Conservation (phyloP, 1,140 invertebrate genomes). For the Pararge aegeria region DNA sequence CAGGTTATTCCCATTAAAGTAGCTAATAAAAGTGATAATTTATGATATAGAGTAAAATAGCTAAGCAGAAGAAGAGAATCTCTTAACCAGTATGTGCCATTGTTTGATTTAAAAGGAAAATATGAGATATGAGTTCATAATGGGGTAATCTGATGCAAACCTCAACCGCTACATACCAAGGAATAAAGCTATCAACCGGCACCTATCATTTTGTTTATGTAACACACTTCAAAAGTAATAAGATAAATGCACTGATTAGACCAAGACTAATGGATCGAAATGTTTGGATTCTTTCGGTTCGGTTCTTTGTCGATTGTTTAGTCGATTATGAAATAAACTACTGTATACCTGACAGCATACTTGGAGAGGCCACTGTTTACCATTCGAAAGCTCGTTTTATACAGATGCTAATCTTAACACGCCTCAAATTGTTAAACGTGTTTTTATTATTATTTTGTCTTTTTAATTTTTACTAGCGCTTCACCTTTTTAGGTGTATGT, state of each 20-base stretch:
- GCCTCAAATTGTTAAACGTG: background rate
- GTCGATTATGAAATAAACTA: background rate
- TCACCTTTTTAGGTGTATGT: too few relatives aligned
- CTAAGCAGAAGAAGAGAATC: too few relatives aligned
- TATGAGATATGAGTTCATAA: background rate
- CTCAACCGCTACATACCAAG: background rate
- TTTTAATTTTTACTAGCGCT: background rate
- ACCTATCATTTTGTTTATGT: conserved; percentile 2
- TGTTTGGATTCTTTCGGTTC: conserved; percentile 23
- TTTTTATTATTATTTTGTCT: background rate
- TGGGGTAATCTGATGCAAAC: background rate
- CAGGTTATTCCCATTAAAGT: too few relatives aligned
- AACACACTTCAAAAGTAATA: background rate
- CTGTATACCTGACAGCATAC: background rate
- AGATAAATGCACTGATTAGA: conserved; percentile 26
- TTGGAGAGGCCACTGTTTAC: background rate
- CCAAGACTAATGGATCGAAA: conserved; percentile 26
- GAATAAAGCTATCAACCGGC: background rate
- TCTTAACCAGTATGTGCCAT: too few relatives aligned
- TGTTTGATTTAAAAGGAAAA: too few relatives aligned
- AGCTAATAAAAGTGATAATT: too few relatives aligned
- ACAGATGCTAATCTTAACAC: background rate
- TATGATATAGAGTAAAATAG: too few relatives aligned
- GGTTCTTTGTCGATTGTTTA: conserved; percentile 20
- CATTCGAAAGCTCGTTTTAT: background rate